Base-by-base conservation (phyloP, 1,140 invertebrate species). In the Parasteatoda tepidariorum region DNA sequence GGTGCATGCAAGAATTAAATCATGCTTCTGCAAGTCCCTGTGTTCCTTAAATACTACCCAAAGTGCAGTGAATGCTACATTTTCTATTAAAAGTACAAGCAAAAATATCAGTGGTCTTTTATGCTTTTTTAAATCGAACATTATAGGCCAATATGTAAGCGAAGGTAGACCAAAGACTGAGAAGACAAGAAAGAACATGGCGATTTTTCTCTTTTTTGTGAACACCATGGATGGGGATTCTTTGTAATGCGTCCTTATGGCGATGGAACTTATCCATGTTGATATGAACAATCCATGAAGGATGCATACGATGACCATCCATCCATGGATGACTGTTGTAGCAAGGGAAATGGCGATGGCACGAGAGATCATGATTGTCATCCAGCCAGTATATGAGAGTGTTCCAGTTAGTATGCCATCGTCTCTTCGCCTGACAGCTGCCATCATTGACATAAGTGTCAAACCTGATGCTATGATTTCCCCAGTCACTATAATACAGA, bases 161-260 rank as follows among this genome's bases (percentile, higher is more conserved):
- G 87, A 87, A n/a, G 87, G 87, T 13, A 87, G 34, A 3, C 87
- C 87, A 54, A 87, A 87, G 24, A 87, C 84, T 13, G 85, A 28
- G 31, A 87, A 85, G 2, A 86, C 74, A 22, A 87, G 54, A 18
- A 85, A 78, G 57, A 75, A 82, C 5, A 82, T 18, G 7, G 70
- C 57, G 1, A 62, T 1, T 18, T 70, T 66, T 24, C 62, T 31
- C n/a, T 81, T 70, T 3, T 11, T n/a, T 15, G 73, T 70, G 24
- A 85, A 67, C 1, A 18, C 9, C 5, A 48, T 59, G 3, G 64
- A 59, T 9, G 67, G 31, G n/a, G 83, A 59, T 3, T 83, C 84
- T 62, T 84, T 54, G 7, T 71, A 34, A 33, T 82, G 57, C 3
- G 78, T 61, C 15, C 7, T 31, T 2, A 82, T 15, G 11, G 85